These are phyloP conservation scores for Cervus canadensis DNA, from an alignment of 2,113 vertebrate species.

Conservation along the genomic window DNA sequence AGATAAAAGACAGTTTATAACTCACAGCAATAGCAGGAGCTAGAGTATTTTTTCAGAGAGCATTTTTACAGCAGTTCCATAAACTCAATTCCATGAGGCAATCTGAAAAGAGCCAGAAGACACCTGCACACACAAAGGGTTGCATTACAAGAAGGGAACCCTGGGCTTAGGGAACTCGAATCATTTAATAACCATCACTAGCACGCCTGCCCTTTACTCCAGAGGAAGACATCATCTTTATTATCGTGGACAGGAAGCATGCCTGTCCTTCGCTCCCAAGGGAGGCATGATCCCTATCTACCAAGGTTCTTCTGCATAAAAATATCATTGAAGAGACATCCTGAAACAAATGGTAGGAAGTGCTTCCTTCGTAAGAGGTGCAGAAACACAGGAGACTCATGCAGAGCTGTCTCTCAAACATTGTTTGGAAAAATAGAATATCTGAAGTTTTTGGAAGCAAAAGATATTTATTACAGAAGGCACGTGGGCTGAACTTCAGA, in stretches of 20 bases:
- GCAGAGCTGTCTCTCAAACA: background rate
- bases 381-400: background rate
- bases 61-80: background rate
- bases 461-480: background rate
- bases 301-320: background rate
- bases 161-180: background rate
- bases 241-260: background rate
- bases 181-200: background rate
- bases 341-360: background rate
- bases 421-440: background rate
- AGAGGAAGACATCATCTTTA: background rate
- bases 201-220: background rate
- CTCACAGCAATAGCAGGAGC: background rate
- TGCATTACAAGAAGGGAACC: background rate
- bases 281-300: background rate
- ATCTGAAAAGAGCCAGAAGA: background rate
- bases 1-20: background rate
- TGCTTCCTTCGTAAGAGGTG: background rate
- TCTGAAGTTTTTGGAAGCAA: background rate
- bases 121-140: background rate
- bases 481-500: background rate
- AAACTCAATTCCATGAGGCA: background rate
- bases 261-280: background rate
- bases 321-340: slow-evolving; percentile 26
- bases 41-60: background rate